Evolutionary conservation across 2,888 invertebrate genomes (phyloP).

Genomic region (Melolontha melolontha): DNA sequence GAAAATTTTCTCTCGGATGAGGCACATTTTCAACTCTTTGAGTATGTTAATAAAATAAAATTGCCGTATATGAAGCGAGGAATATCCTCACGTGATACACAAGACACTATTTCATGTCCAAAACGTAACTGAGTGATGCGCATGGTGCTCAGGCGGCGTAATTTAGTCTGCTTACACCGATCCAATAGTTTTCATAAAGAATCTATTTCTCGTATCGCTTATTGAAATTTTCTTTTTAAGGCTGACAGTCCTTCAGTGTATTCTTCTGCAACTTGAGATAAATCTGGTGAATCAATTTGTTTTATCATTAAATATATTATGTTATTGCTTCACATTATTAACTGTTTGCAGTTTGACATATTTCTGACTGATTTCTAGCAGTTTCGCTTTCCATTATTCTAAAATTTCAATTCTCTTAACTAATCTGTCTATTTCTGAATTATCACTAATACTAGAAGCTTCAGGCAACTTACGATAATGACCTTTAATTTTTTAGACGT

Average conservation of each 20-base stretch:
- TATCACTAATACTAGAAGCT: conserved; percentile 80
- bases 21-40: too few relatives aligned
- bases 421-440: conserved; percentile 80
- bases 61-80: too few relatives aligned
- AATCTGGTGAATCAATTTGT: conserved; percentile 71
- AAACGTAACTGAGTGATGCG: too few relatives aligned
- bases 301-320: conserved; percentile 71
- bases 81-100: too few relatives aligned
- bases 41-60: too few relatives aligned
- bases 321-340: conserved; percentile 71
- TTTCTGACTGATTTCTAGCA: conserved; percentile 82
- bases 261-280: conserved; percentile 83
- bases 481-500: conserved; percentile 77
- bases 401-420: conserved; percentile 83
- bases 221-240: conserved; percentile 90
- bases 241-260: conserved; percentile 89
- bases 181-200: conserved; percentile 81
- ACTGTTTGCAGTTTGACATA: conserved; percentile 86
- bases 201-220: conserved; percentile 84
- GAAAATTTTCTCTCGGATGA: too few relatives aligned
- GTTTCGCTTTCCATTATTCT: conserved; percentile 87
- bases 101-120: too few relatives aligned
- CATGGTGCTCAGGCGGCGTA: too few relatives aligned
- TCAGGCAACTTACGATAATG: conserved; percentile 83
- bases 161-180: conserved; percentile 73